Evolutionary conservation across 2,888 invertebrate species (phyloP).

Genomic region (Tuta absoluta): DNA sequence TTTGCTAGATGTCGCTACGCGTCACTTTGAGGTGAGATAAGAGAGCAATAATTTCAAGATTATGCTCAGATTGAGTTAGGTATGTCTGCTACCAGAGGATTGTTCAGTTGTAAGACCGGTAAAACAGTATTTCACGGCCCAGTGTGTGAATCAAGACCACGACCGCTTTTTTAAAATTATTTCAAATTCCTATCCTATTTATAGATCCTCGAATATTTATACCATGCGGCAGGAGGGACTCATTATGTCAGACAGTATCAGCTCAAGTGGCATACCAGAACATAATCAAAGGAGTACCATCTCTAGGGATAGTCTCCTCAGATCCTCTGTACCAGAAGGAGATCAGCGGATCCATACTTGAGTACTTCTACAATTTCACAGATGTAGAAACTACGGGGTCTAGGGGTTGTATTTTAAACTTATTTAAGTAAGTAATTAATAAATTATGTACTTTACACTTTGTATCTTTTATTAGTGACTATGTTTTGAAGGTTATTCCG

Average conservation of each 20-base stretch:
- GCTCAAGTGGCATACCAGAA: neutral
- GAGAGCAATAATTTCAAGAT: too few relatives aligned
- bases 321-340: neutral
- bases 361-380: neutral
- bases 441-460: neutral
- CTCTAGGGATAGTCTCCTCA: neutral
- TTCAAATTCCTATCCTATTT: too few relatives aligned
- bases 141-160: too few relatives aligned
- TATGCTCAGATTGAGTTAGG: too few relatives aligned
- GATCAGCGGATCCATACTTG: neutral
- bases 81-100: too few relatives aligned
- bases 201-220: neutral
- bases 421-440: neutral
- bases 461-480: too few relatives aligned
- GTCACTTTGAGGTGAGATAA: too few relatives aligned
- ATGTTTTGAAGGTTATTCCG: too few relatives aligned
- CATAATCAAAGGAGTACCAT: neutral
- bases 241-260: neutral
- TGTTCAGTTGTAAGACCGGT: too few relatives aligned
- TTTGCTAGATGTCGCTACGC: too few relatives aligned
- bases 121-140: too few relatives aligned
- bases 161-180: too few relatives aligned
- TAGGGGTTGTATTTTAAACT: neutral
- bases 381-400: neutral
- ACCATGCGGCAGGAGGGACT: conserved; percentile 3